Conservation (phyloP, 35 echinoderm and acorn worm genomes). For the Diadema setosum region DNA sequence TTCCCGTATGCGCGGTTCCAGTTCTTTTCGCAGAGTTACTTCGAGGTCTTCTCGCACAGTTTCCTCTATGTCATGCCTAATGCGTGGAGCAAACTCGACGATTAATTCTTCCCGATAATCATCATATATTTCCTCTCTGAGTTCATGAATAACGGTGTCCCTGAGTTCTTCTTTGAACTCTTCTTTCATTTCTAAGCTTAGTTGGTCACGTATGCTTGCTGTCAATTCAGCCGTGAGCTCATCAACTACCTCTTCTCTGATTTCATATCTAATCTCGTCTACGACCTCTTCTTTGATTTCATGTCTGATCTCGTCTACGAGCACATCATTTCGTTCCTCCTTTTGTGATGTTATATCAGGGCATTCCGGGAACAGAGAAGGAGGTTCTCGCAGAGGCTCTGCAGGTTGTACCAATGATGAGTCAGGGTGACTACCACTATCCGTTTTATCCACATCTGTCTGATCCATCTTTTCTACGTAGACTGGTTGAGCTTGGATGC, state of each 20-base stretch:
- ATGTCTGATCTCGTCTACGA: background rate
- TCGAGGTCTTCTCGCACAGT: slow-evolving; percentile 27
- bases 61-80: slow-evolving; percentile 46
- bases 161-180: slow-evolving; percentile 45
- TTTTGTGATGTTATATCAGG: background rate
- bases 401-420: background rate
- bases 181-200: slow-evolving; percentile 15
- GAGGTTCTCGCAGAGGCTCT: background rate
- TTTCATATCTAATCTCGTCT: slow-evolving; percentile 20
- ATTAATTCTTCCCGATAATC: slow-evolving; percentile 20
- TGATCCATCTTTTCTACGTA: background rate
- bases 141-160: slow-evolving; percentile 23
- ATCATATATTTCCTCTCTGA: slow-evolving; percentile 5
- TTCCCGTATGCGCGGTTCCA: slow-evolving; percentile 41
- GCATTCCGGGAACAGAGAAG: background rate
- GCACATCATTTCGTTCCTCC: background rate
- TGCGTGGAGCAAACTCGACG: slow-evolving; percentile 44
- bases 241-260: background rate
- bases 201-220: slow-evolving; percentile 16
- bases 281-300: slow-evolving; percentile 19
- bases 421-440: background rate
- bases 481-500: background rate
- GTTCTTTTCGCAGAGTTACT: slow-evolving; percentile 9
- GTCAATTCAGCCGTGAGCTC: slow-evolving; percentile 21
- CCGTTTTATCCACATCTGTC: background rate